Conservation (phyloP, 1,140 invertebrate species). For the Manduca sexta region DNA sequence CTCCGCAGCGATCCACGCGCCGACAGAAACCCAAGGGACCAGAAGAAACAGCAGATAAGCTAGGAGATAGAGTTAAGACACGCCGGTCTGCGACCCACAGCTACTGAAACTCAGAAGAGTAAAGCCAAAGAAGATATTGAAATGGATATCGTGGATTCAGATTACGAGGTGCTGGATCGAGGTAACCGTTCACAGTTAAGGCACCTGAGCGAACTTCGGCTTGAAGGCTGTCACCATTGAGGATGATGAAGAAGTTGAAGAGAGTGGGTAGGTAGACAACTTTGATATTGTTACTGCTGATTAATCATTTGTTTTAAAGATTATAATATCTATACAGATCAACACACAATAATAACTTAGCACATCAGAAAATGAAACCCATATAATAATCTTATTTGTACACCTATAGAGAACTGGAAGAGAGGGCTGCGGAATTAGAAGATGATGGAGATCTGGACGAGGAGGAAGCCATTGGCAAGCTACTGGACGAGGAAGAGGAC, state of each 20-base stretch:
- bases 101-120: slow-evolving; percentile 32
- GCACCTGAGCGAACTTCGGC: slow-evolving; percentile 73
- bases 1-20: slow-evolving; percentile 50
- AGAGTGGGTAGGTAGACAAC: slow-evolving; percentile 12
- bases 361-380: no score
- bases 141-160: slow-evolving; percentile 18
- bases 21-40: slow-evolving; percentile 71
- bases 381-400: not conserved
- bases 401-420: slow-evolving; percentile 22
- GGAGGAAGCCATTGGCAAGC: slow-evolving; percentile 41
- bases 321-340: no score
- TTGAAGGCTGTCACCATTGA: slow-evolving; percentile 53
- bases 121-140: slow-evolving; percentile 22
- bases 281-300: no score
- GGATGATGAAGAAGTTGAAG: slow-evolving; percentile 38
- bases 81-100: slow-evolving; percentile 34
- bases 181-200: slow-evolving; percentile 69
- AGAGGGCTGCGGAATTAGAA: slow-evolving; percentile 22
- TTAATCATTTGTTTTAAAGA: no score
- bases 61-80: slow-evolving; percentile 48
- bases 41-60: slow-evolving; percentile 31
- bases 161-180: slow-evolving; percentile 45
- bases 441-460: slow-evolving; percentile 59
- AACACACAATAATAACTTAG: no score
- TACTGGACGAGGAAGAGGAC: slow-evolving; percentile 48